Base-by-base conservation (phyloP, 2,797 vertebrate genomes). In the Mus spretus region DNA sequence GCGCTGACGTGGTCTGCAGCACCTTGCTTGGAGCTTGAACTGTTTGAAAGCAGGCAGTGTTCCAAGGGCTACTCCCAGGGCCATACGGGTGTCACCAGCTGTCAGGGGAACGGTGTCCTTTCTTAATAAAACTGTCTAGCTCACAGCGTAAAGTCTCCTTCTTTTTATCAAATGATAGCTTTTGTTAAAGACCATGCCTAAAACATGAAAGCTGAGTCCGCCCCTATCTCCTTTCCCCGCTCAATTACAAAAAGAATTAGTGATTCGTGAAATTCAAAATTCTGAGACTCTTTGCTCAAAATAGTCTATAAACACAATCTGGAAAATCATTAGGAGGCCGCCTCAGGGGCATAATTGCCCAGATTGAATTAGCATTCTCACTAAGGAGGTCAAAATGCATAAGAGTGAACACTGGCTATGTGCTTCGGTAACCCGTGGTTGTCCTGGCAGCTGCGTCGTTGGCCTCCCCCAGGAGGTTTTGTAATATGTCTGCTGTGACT, bases 331-430 rank as follows among this genome's bases (percentile, higher is more conserved):
- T 77, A 93, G 89, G 93, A 93, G 88, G 84, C 78, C 70, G 70
- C 79, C n/a, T 87, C 81, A 28, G 93, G 84, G 82, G 50, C 34
- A 34, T 75, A 89, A 93, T 72, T 61, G 67, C 90, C 93, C 50
- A 95, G 61, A 94, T 75, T 94, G 63, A 94, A 97, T 95, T 95
- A 96, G 55, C 88, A 83, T 96, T 96, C 92, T 96, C 93, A 95
- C 90, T 91, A 92, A 90, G 12, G 61, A 87, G 91, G 57, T 94
- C 89, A 96, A 92, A 89, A 89, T 84, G 67, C 34, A 1, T 70
- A 70, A 93, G 88, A 53, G 13, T 61, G 47, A 83, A 72, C 6
- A 6, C 26, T 75, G 0, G 0, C 72, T 63, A n/a, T 15, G 57
- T 26, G 8, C 15, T 11, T 20, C 59, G 20, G 22, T 6, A 67